Conservation (phyloP, 2,888 invertebrate genomes). For the Lochmaea crataegi region DNA sequence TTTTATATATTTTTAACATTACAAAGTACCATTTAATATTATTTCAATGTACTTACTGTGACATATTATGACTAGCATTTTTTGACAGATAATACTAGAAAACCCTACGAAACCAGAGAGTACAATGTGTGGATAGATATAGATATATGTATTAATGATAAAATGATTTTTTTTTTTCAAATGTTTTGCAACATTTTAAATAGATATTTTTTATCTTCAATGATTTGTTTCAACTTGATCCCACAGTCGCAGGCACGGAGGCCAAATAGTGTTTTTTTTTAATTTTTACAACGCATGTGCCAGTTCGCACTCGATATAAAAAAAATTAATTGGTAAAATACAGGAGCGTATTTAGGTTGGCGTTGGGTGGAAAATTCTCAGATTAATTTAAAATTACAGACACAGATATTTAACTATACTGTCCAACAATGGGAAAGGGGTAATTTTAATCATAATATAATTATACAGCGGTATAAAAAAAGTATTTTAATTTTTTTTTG, state of each 20-base stretch:
- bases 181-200: constrained; percentile 58
- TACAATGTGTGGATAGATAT: constrained; percentile 63
- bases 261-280: constrained; percentile 61
- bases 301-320: constrained; percentile 61
- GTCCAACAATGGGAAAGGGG: too few relatives aligned
- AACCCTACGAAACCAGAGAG: constrained; percentile 43
- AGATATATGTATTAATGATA: constrained; percentile 59
- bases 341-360: too few relatives aligned
- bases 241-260: constrained; percentile 64
- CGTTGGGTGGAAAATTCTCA: neutral
- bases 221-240: constrained; percentile 67
- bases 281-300: constrained; percentile 63
- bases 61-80: neutral
- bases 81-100: constrained; percentile 15
- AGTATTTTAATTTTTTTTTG: too few relatives aligned
- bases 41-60: constrained; percentile 47
- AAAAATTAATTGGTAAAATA: too few relatives aligned
- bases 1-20: too few relatives aligned
- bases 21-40: neutral
- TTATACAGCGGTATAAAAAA: too few relatives aligned
- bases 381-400: neutral
- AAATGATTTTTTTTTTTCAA: constrained; percentile 48
- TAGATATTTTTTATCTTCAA: constrained; percentile 60
- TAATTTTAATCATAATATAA: too few relatives aligned
- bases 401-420: too few relatives aligned